Base-by-base conservation (phyloP, 2,797 vertebrate genomes). In the Intellagama lesueurii region DNA sequence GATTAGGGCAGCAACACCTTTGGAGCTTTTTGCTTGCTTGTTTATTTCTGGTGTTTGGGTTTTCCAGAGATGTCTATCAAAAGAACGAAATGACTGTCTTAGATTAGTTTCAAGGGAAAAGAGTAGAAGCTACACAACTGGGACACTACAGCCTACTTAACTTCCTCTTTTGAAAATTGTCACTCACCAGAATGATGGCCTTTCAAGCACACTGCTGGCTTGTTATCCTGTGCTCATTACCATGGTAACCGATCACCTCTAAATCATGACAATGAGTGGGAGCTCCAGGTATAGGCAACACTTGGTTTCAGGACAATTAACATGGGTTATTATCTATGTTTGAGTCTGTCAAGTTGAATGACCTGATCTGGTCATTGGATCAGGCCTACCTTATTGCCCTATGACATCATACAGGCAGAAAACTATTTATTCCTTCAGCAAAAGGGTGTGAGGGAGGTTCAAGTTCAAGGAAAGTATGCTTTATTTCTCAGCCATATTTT, bases 371-470 rank as follows among this genome's bases (percentile, higher is more conserved):
- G 75, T 47, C 75, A 86, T 79, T 40, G 24, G 40, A 68, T 24
- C 76, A 69, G 30, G 32, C 30, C 40, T 52, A 52, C 77, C 83
- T 78, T 88, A 88, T 83, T 49, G 2, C 76, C 60, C 69, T 79
- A 68, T 12, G 52, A 52, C 73, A 83, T 60, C 83, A 91, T 1
- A 16, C 4, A 91, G 88, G 7, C 77, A 83, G 83, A 76, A 85
- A 81, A 3, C 60, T 70, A 14, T 4, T 86, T 86, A n/a, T 14
- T 0, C 76, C 28, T 1, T 0, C 35, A 92, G 1, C 4, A 64
- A 47, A 35, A 81, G 1, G 47, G 52, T 72, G 87, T 66, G 17
- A 85, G 19, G 0, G 2, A 78, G 40, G 17, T 19, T 19, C 83
- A 73, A 44, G 32, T 14, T 68, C 0, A 84, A 83, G 72, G 8